phyloP scores from a whole-genome alignment of 2,888 invertebrate genomes.

The Creontiades dilutus region DNA sequence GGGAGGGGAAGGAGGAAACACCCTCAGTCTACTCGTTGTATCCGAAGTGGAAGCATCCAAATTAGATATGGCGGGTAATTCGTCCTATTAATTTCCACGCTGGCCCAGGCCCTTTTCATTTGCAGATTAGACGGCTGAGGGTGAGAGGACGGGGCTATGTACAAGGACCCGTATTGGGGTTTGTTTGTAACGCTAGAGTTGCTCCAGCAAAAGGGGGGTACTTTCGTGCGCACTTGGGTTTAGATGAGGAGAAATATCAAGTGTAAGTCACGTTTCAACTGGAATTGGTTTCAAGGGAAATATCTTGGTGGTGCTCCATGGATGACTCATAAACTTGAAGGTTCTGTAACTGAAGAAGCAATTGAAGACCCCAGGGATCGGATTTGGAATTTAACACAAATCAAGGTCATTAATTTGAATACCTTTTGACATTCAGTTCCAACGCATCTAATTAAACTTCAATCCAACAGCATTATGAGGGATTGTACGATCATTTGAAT shows the following conservation, averaged over 20 bases:
- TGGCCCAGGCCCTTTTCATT: constrained; percentile 64
- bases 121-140: constrained; percentile 65
- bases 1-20: background rate
- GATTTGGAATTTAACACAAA: no score
- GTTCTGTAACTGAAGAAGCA: background rate
- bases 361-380: background rate
- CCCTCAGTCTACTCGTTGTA: background rate
- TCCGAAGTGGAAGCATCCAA: constrained; percentile 38
- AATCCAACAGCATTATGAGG: no score
- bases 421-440: no score
- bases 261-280: background rate
- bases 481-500: no score
- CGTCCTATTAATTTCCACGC: constrained; percentile 70
- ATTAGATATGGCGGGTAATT: constrained; percentile 62
- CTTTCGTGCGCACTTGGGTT: background rate
- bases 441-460: no score
- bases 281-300: background rate
- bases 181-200: background rate
- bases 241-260: background rate
- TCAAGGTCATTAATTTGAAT: no score
- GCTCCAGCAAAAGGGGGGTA: background rate
- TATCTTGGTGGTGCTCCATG: background rate
- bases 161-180: background rate
- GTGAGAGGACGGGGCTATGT: background rate
- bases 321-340: background rate